These are phyloP conservation scores for Coelinius sp. DNA, from an alignment of 2,888 invertebrate genomes.

Conservation along the genomic window DNA sequence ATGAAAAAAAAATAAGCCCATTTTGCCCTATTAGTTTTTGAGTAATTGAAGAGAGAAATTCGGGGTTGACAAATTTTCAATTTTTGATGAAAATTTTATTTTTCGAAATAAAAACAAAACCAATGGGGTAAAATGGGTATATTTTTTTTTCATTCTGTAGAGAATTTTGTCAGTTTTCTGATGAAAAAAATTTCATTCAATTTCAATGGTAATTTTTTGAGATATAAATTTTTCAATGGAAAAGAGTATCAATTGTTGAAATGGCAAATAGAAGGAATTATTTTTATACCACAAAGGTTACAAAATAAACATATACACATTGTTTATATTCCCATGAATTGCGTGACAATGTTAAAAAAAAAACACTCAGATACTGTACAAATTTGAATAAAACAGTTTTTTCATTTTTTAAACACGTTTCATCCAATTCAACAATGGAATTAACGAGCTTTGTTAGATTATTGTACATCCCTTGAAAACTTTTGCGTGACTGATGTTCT, in stretches of 20 bases:
- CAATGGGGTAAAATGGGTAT: too few species aligned
- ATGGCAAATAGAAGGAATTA: too few species aligned
- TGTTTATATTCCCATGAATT: background rate
- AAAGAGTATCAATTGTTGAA: background rate
- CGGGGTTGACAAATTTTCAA: too few species aligned
- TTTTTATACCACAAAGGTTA: background rate
- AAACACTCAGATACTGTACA: background rate
- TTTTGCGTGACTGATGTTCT: background rate
- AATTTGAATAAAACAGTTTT: background rate
- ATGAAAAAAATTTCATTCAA: too few species aligned
- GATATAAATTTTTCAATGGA: background rate
- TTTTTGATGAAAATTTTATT: too few species aligned
- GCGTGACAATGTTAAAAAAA: background rate
- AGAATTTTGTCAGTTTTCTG: too few species aligned
- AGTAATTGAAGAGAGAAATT: too few species aligned
- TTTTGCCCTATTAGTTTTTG: too few species aligned
- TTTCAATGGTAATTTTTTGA: too few species aligned
- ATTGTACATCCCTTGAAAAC: background rate
- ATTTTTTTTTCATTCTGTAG: too few species aligned
- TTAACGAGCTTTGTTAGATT: conserved; percentile 9
- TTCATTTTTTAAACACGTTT: background rate
- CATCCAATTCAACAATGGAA: background rate
- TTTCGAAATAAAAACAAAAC: too few species aligned
- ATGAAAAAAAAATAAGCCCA: too few species aligned
- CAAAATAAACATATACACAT: background rate